Base-by-base conservation (phyloP, 2,888 invertebrate genomes). In the Belgica antarctica region DNA sequence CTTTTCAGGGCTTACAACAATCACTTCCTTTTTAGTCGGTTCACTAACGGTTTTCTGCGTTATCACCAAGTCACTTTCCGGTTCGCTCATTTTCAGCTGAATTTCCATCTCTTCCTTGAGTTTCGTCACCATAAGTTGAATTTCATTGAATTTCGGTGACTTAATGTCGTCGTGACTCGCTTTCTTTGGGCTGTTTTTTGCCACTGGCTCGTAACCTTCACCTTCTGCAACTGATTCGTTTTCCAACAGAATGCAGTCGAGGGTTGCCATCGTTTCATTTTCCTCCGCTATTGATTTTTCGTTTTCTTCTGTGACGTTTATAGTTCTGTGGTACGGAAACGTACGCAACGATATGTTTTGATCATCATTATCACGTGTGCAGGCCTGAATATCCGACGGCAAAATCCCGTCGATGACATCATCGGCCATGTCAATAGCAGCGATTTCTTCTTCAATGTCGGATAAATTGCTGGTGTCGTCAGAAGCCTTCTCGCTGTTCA, bases 401-500 rank as follows among this genome's bases (percentile, higher is more conserved):
- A 59, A 22, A 63, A 63, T 57, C 17, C 31, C 41, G 8, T 63
- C 70, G 7, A 47, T 47, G 12, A 15, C 19, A 15, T 59, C 25
- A 8, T 52, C 15, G 70, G 70, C n/a, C 17, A 52, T 27, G 24
- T 62, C 71, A 71, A 52, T 63, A 52, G 31, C 46, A 70, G 62
- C 47, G 59, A 71, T 71, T 71, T 72, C 61, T 69, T 72, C 79
- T 77, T 36, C 73, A 71, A 12, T 73, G 52, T 72, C 78, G 79
- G 74, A 77, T 77, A 19, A 75, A 74, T 70, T 75, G 73, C 10
- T n/a, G n/a, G n/a, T n/a, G n/a, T 78, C 1, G 78, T 77, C 70
- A 25, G 57, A 31, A 7, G 15, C 34, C 28, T 17, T 19, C n/a
- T 57, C 68, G 24, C 52, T 68, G n/a, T 28, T 31, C 10, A 25